Percentiles rank a stretch among this genome's conserved stretches.
phyloP scores from a whole-genome alignment of 2,888 invertebrate genomes.

The Craniophora ligustri region DNA sequence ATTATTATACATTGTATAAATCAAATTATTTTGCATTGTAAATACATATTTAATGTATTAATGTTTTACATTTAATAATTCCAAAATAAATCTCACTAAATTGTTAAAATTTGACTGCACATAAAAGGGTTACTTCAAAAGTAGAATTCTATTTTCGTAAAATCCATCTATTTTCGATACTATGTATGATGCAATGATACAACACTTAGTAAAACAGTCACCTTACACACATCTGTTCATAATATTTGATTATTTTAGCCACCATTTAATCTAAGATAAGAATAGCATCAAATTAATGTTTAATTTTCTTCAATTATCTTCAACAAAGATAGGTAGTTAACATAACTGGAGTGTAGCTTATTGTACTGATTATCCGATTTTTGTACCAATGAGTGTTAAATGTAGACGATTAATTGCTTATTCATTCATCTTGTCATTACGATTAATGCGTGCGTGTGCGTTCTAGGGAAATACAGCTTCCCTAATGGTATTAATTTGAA shows the following conservation, averaged over 20 bases:
- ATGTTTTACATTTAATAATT: conserved; percentile 23
- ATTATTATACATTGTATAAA: conserved; percentile 27
- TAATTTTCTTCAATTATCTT: conserved; percentile 7
- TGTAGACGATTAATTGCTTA: conserved; percentile 17
- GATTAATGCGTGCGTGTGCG: not conserved
- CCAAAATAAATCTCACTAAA: conserved; percentile 8
- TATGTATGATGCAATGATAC: conserved; percentile 12
- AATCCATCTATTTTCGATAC: conserved; percentile 27
- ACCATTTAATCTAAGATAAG: conserved; percentile 25
- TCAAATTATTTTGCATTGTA: conserved; percentile 36
- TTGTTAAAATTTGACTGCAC: conserved; percentile 23
- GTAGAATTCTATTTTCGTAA: conserved; percentile 1
- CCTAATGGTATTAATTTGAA: not conserved
- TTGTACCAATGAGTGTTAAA: conserved; percentile 15
- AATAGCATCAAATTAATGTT: conserved; percentile 32
- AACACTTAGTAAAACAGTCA: conserved; percentile 3
- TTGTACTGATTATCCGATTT: conserved; percentile 23
- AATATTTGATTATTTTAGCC: conserved; percentile 26
- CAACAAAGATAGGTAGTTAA: conserved; percentile 4
- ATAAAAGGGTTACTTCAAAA: conserved; percentile 8
- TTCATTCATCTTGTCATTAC: not conserved
- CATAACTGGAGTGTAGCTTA: conserved; percentile 1
- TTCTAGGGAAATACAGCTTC: not conserved
- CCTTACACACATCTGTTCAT: conserved; percentile 25
- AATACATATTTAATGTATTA: conserved; percentile 28